These are phyloP conservation scores for Molanna angustata DNA, from an alignment of 2,888 invertebrate species.

Conservation along the genomic window DNA sequence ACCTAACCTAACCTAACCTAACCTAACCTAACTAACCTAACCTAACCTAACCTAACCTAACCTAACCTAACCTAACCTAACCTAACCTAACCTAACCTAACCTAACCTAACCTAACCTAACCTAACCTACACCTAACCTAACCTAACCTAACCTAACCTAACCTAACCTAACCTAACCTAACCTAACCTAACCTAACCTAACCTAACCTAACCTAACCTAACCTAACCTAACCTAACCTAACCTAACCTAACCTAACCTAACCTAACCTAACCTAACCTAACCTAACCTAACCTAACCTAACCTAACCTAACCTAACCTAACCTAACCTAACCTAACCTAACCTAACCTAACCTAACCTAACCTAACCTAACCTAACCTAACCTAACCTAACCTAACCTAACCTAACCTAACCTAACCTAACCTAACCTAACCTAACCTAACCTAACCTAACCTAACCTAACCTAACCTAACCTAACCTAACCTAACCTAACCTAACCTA, in stretches of 20 bases:
- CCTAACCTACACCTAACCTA: slow-evolving; percentile 9
- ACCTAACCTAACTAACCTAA: slow-evolving; percentile 6
- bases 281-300: slow-evolving; percentile 35
- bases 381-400: slow-evolving; percentile 20
- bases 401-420: slow-evolving; percentile 20
- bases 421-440: slow-evolving; percentile 20
- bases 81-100: too few relatives aligned
- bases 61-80: too few relatives aligned
- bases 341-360: slow-evolving; percentile 34
- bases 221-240: slow-evolving; percentile 34
- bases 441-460: slow-evolving; percentile 20
- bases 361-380: slow-evolving; percentile 30
- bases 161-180: slow-evolving; percentile 29
- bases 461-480: slow-evolving; percentile 19
- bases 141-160: slow-evolving; percentile 31
- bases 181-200: slow-evolving; percentile 36
- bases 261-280: slow-evolving; percentile 34
- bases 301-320: slow-evolving; percentile 34
- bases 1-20: slow-evolving; percentile 11
- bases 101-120: too few relatives aligned
- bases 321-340: slow-evolving; percentile 35
- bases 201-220: slow-evolving; percentile 36
- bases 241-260: slow-evolving; percentile 34
- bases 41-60: not conserved
- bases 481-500: slow-evolving; percentile 10